These are phyloP conservation scores for Druon quercuslanigerum DNA, from an alignment of 1,140 invertebrate species.

Conservation along the genomic window DNA sequence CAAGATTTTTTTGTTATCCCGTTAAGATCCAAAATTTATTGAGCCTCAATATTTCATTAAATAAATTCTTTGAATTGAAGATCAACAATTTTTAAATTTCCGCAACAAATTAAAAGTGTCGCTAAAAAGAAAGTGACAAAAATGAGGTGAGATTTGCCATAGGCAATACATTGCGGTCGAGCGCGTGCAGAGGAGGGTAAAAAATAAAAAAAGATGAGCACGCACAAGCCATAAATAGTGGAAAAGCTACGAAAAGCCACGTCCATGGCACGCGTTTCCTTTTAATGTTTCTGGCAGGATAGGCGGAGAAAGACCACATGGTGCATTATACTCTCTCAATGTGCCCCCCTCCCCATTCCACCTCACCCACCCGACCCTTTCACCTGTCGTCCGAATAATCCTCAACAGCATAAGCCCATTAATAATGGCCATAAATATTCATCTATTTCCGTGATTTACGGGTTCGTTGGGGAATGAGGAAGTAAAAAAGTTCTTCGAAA, in stretches of 20 bases:
- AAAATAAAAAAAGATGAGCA: slow-evolving; percentile 34
- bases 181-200: background rate
- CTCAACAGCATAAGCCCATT: slow-evolving; percentile 60
- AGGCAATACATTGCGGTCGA: background rate
- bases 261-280: slow-evolving; percentile 45
- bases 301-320: slow-evolving; percentile 38
- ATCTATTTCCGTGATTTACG: slow-evolving; percentile 60
- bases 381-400: slow-evolving; percentile 54
- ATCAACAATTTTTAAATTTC: no score
- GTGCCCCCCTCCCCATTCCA: slow-evolving; percentile 36
- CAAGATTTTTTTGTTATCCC: no score
- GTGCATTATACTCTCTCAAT: slow-evolving; percentile 59
- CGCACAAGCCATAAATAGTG: slow-evolving; percentile 52
- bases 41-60: no score
- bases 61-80: no score
- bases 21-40: no score
- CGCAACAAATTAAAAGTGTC: no score
- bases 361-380: slow-evolving; percentile 34
- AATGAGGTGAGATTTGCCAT: background rate
- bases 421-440: slow-evolving; percentile 67
- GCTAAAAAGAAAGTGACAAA: no score
- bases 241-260: slow-evolving; percentile 43
- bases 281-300: slow-evolving; percentile 49
- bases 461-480: slow-evolving; percentile 43
- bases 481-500: slow-evolving; percentile 37